These are phyloP conservation scores for Bufotes viridis DNA, from an alignment of 2,797 vertebrate genomes.

Conservation along the genomic window DNA sequence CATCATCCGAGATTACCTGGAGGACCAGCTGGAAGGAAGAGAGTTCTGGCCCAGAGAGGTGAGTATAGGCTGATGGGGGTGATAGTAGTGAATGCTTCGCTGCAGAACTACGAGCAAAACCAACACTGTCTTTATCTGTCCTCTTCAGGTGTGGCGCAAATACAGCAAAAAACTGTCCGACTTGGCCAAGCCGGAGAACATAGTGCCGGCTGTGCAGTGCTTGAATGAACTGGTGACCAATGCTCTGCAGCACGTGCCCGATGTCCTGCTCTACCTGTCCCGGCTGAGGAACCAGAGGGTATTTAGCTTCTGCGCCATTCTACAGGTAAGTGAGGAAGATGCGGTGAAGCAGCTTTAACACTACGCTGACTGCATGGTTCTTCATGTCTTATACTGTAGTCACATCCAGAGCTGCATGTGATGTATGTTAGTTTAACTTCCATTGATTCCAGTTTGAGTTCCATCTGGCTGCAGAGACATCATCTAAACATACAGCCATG, in stretches of 20 bases:
- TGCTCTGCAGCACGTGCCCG: conserved; percentile 86
- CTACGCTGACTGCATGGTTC: too few species aligned
- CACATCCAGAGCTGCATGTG: too few species aligned
- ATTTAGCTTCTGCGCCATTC: conserved; percentile 98
- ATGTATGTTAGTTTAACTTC: too few species aligned
- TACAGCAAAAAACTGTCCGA: conserved; percentile 87
- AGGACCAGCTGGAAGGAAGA: conserved; percentile 87
- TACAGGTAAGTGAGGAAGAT: conserved; percentile 79
- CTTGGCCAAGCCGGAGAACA: conserved; percentile 85
- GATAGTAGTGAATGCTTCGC: not conserved
- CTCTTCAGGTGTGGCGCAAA: conserved; percentile 88
- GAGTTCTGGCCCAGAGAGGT: conserved; percentile 96
- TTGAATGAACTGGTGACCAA: conserved; percentile 95
- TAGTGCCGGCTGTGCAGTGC: conserved; percentile 86
- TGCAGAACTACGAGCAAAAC: not conserved
- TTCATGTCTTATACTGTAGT: too few species aligned
- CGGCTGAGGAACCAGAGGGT: conserved; percentile 93
- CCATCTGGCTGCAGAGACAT: too few species aligned
- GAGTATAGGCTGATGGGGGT: conserved; percentile 42
- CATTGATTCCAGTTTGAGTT: too few species aligned
- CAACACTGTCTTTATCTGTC: not conserved
- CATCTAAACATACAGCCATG: too few species aligned
- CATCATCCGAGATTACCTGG: conserved; percentile 96
- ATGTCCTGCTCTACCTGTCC: conserved; percentile 89
- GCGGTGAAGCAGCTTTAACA: not conserved